These are phyloP conservation scores for Zaprionus kolodkinae DNA, from an alignment of 1,140 invertebrate species.

Conservation along the genomic window DNA sequence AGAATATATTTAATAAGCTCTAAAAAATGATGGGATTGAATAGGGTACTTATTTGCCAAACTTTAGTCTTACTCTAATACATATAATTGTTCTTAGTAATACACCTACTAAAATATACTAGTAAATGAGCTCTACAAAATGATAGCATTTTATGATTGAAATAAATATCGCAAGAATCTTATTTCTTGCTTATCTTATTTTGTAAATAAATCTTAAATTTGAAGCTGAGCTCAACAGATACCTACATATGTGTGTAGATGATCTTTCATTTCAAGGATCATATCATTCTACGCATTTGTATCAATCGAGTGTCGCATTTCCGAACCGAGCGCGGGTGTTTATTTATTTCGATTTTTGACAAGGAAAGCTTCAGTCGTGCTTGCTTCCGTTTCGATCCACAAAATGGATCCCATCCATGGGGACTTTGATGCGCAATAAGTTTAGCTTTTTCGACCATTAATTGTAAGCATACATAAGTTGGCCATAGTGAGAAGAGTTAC, in stretches of 20 bases:
- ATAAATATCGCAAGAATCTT: no score
- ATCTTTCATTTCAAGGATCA: neutral
- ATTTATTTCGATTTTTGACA: neutral
- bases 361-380: neutral
- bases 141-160: no score
- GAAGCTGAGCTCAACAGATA: neutral
- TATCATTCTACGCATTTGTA: neutral
- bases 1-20: neutral
- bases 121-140: no score
- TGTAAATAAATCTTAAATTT: neutral
- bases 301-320: neutral
- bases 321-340: neutral
- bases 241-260: neutral
- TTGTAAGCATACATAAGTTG: constrained; percentile 22
- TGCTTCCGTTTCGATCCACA: neutral
- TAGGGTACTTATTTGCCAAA: neutral
- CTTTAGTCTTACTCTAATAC: neutral
- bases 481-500: constrained; percentile 17
- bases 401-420: neutral
- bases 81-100: no score
- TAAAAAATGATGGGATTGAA: neutral
- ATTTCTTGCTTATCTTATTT: neutral
- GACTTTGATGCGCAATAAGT: constrained; percentile 10
- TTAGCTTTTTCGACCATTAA: constrained; percentile 7
- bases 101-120: no score